phyloP scores from a whole-genome alignment of 2,113 vertebrate species.

The Paraplagusia blochii region DNA sequence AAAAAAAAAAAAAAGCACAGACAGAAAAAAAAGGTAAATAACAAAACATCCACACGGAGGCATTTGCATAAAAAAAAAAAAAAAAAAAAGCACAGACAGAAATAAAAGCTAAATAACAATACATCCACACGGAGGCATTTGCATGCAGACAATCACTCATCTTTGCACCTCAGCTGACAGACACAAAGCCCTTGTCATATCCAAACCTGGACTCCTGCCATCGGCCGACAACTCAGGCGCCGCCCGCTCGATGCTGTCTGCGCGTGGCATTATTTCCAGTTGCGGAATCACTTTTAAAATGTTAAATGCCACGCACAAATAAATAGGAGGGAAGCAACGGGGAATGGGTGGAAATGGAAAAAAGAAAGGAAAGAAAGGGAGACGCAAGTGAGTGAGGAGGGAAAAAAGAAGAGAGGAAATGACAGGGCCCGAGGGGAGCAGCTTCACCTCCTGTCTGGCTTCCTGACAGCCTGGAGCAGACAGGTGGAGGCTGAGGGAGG shows the following conservation, averaged over 20 bases:
- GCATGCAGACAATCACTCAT: constrained; percentile 56
- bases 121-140: constrained; percentile 52
- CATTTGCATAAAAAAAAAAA: constrained; percentile 65
- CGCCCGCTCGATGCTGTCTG: constrained; percentile 36
- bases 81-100: constrained; percentile 9
- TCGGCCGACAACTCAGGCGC: constrained; percentile 37
- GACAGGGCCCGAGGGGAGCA: constrained; percentile 66
- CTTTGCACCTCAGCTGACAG: constrained; percentile 19
- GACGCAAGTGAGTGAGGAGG: constrained; percentile 12
- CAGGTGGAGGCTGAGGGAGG: constrained; percentile 54
- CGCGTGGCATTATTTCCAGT: constrained; percentile 41
- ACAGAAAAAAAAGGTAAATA: constrained; percentile 41
- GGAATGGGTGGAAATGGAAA: background rate
- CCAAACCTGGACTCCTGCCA: constrained; percentile 60
- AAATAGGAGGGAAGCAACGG: constrained; percentile 7
- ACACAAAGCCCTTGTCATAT: constrained; percentile 53
- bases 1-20: background rate
- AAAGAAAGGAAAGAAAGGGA: constrained; percentile 20
- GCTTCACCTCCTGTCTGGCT: constrained; percentile 67
- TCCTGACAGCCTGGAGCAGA: constrained; percentile 72
- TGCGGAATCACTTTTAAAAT: constrained; percentile 43
- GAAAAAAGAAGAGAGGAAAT: constrained; percentile 37
- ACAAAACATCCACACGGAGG: constrained; percentile 47
- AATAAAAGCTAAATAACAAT: constrained; percentile 50
- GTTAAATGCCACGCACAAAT: constrained; percentile 66